Evolutionary conservation across 2,888 invertebrate genomes (phyloP).

Genomic region (Epinotia ramella): DNA sequence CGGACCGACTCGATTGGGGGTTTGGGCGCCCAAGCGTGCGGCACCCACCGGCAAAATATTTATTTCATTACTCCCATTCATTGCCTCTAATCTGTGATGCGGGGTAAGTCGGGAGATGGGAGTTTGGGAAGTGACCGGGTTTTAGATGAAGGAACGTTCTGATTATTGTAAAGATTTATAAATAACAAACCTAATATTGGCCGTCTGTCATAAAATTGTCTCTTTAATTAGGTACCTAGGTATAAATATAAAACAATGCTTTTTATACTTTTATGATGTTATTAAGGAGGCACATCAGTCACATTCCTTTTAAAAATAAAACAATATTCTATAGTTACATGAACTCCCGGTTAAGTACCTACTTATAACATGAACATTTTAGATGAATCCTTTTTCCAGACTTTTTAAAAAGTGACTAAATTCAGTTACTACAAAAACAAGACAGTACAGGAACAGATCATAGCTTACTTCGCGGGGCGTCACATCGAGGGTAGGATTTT

Average conservation of each 20-base stretch:
- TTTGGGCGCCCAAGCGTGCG: constrained; percentile 76
- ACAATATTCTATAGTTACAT: no score
- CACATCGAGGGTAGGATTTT: constrained; percentile 79
- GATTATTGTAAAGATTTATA: no score
- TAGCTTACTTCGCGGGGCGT: constrained; percentile 84
- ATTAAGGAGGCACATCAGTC: no score
- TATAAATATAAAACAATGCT: no score
- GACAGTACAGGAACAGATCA: constrained; percentile 79
- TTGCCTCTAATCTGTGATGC: constrained; percentile 79
- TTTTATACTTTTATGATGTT: no score
- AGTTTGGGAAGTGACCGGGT: constrained; percentile 9
- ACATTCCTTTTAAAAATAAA: no score
- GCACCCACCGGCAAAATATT: constrained; percentile 84
- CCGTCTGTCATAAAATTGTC: no score
- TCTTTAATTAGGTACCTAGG: no score
- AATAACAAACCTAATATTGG: no score
- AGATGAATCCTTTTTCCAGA: not conserved
- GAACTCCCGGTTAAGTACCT: no score
- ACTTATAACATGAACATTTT: not conserved
- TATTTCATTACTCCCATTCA: constrained; percentile 86
- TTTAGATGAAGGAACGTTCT: not conserved
- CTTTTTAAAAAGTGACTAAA: constrained; percentile 12
- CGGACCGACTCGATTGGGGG: constrained; percentile 79
- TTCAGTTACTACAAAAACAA: constrained; percentile 56
- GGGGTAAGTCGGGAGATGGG: constrained; percentile 51